These are phyloP conservation scores for Meloe dianella DNA, from an alignment of 2,888 invertebrate species.

Conservation along the genomic window DNA sequence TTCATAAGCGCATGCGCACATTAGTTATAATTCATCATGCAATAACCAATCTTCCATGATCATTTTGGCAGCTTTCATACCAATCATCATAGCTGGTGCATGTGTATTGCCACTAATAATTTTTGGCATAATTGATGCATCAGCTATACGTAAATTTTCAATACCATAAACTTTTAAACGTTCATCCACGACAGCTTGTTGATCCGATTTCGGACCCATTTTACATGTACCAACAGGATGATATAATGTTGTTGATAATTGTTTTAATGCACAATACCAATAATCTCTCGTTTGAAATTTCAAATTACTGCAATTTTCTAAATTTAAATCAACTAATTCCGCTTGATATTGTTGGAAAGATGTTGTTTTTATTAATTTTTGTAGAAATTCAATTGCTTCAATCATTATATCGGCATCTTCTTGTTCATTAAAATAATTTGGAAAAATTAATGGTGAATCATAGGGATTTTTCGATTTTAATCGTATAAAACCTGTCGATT, in stretches of 20 bases:
- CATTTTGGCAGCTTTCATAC: slow-evolving; percentile 61
- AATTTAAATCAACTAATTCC: slow-evolving; percentile 50
- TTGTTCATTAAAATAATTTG: slow-evolving; percentile 67
- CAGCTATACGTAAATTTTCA: slow-evolving; percentile 71
- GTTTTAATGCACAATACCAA: slow-evolving; percentile 60
- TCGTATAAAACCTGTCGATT: slow-evolving; percentile 64
- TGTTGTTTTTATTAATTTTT: slow-evolving; percentile 57
- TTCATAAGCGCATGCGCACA: not conserved
- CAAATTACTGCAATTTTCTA: slow-evolving; percentile 60
- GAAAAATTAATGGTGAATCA: slow-evolving; percentile 66
- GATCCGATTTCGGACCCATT: slow-evolving; percentile 71
- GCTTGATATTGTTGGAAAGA: slow-evolving; percentile 56
- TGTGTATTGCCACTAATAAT: slow-evolving; percentile 67
- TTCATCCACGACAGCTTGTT: slow-evolving; percentile 72
- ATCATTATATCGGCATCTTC: slow-evolving; percentile 63
- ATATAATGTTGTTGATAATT: slow-evolving; percentile 44
- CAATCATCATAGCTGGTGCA: slow-evolving; percentile 60
- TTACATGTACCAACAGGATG: slow-evolving; percentile 54
- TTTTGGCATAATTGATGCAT: slow-evolving; percentile 81
- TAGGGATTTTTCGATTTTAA: slow-evolving; percentile 64
- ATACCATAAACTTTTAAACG: slow-evolving; percentile 73
- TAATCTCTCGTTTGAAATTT: slow-evolving; percentile 60
- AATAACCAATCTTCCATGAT: slow-evolving; percentile 53
- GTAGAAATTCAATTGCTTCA: slow-evolving; percentile 54
- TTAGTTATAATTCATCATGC: slow-evolving; percentile 43